Evolutionary conservation across 1,140 invertebrate species (phyloP).

Genomic region (Zaprionus ghesquierei): DNA sequence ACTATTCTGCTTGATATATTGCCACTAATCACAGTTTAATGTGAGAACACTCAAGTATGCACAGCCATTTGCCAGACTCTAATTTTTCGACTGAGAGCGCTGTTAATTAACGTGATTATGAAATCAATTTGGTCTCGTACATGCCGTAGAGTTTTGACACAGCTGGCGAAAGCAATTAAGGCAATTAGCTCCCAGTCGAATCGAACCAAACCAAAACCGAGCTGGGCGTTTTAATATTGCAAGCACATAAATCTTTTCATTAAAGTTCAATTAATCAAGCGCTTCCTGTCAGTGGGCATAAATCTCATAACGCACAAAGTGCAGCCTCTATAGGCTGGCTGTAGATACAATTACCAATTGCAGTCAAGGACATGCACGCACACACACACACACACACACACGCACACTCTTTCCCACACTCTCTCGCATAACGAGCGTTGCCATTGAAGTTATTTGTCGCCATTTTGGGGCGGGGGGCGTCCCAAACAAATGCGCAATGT

Average conservation of each 20-base stretch:
- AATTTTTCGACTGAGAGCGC: slow-evolving; percentile 8
- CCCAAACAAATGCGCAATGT: slow-evolving; percentile 70
- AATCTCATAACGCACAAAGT: slow-evolving; percentile 60
- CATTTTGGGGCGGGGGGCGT: slow-evolving; percentile 44
- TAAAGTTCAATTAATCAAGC: slow-evolving; percentile 79
- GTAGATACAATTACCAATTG: slow-evolving; percentile 31
- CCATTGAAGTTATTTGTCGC: slow-evolving; percentile 61
- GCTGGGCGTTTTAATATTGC: slow-evolving; percentile 63
- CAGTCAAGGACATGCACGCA: slow-evolving; percentile 41
- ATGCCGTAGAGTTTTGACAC: background rate
- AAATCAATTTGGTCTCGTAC: slow-evolving; percentile 7
- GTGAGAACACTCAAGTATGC: background rate
- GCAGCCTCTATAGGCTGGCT: background rate
- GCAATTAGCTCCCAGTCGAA: slow-evolving; percentile 54
- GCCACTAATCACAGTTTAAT: background rate
- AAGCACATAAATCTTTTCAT: slow-evolving; percentile 77
- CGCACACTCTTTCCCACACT: slow-evolving; percentile 15
- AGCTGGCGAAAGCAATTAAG: slow-evolving; percentile 12
- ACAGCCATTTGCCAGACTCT: background rate
- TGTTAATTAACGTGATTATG: slow-evolving; percentile 21
- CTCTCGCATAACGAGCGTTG: background rate
- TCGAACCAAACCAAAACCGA: slow-evolving; percentile 14
- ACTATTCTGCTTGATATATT: background rate
- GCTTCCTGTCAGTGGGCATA: slow-evolving; percentile 71
- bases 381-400: slow-evolving; percentile 13